Percentiles rank a stretch among this genome's conserved stretches.
Evolutionary conservation across 2,797 vertebrate species (phyloP).

Genomic region (Clamator glandarius): DNA sequence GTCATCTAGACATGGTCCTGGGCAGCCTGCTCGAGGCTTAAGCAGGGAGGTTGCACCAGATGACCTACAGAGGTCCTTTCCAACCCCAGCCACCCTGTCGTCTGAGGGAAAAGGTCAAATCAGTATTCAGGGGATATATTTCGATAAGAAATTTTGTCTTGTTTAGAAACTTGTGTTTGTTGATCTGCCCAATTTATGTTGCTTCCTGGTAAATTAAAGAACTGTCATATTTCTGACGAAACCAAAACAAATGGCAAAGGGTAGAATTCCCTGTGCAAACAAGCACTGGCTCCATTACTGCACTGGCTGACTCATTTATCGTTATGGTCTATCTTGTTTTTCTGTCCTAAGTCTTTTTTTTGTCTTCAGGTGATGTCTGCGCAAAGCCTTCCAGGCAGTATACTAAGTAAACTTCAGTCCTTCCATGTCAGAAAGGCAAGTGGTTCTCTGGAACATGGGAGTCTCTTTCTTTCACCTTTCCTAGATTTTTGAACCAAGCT

Average conservation of each 20-base stretch:
- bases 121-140: not conserved
- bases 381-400: not conserved
- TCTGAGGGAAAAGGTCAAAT: not conserved
- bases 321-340: not conserved
- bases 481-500: not conserved
- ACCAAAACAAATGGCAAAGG: not conserved
- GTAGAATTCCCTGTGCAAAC: not conserved
- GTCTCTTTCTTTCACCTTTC: not conserved
- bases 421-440: not conserved
- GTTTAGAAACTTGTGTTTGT: not conserved
- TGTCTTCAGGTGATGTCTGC: not conserved
- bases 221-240: not conserved
- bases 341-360: not conserved
- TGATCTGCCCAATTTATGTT: not conserved
- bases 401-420: not conserved
- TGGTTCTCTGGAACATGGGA: not conserved
- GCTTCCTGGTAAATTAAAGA: not conserved
- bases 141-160: not conserved
- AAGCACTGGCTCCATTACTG: not conserved
- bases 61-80: not conserved
- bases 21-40: not conserved
- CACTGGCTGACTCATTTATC: not conserved
- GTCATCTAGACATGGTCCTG: fast-evolving
- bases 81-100: not conserved
- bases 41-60: not conserved